A percentile compares a stretch with the other conserved stretches of the same genome.
These are phyloP conservation scores for Boloria selene DNA, from an alignment of 2,888 invertebrate species.

Conservation along the genomic window DNA sequence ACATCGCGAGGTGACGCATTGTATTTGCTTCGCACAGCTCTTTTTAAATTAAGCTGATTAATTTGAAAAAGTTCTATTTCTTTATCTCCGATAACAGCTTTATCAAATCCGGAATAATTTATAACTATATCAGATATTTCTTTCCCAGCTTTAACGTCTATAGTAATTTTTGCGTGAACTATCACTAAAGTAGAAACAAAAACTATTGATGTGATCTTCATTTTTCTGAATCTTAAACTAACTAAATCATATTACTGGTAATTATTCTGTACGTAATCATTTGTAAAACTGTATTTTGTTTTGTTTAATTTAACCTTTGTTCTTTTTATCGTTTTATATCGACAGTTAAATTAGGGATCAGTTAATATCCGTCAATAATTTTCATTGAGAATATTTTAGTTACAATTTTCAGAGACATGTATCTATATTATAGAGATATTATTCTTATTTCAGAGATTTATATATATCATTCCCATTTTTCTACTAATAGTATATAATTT, in stretches of 20 bases:
- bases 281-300: no score
- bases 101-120: slow-evolving; percentile 52
- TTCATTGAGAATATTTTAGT: no score
- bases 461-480: no score
- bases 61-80: slow-evolving; percentile 59
- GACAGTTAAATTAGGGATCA: slow-evolving; percentile 2
- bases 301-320: slow-evolving; percentile 7
- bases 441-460: no score
- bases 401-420: no score
- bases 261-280: background rate
- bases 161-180: slow-evolving; percentile 52
- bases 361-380: background rate
- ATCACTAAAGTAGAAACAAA: slow-evolving; percentile 11
- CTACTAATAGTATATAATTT: no score
- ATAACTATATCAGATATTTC: slow-evolving; percentile 47
- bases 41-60: slow-evolving; percentile 45
- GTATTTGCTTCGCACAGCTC: slow-evolving; percentile 53
- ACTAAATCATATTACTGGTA: background rate
- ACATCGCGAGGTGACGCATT: slow-evolving; percentile 52
- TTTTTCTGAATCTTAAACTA: slow-evolving; percentile 1
- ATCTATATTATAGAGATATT: no score
- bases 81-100: slow-evolving; percentile 48
- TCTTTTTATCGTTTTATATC: slow-evolving; percentile 8
- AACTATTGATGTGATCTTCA: background rate
- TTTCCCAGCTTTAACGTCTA: slow-evolving; percentile 49